Conservation (phyloP, 2,113 vertebrate species). For the Stictonetta naevosa region DNA sequence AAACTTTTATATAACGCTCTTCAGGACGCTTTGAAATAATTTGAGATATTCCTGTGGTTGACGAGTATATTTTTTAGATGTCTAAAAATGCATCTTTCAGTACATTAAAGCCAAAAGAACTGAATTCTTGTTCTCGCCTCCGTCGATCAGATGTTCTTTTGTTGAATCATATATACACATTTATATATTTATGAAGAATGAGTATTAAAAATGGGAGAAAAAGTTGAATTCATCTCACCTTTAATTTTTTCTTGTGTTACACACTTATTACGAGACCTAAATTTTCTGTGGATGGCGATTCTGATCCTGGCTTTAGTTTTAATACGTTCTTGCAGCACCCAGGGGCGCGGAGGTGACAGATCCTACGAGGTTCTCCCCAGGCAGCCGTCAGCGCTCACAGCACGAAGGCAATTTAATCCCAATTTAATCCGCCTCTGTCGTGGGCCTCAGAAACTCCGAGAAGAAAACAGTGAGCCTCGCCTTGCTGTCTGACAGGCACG, state of each 20-base stretch:
- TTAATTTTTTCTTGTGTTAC: background rate
- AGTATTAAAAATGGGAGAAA: background rate
- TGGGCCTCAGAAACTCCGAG: background rate
- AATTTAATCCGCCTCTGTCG: background rate
- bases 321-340: background rate
- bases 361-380: background rate
- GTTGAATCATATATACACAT: background rate
- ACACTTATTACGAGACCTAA: background rate
- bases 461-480: background rate
- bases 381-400: accelerated
- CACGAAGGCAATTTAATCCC: too few relatives aligned
- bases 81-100: background rate
- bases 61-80: background rate
- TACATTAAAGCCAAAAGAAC: background rate
- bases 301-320: background rate
- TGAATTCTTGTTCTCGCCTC: background rate
- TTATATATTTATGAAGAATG: background rate
- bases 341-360: background rate
- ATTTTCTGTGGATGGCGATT: accelerated
- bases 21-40: background rate
- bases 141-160: background rate
- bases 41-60: background rate
- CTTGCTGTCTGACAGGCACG: background rate
- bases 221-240: background rate
- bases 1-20: background rate